These are phyloP conservation scores for Coregonus sp. DNA, from an alignment of 2,797 vertebrate genomes.

Conservation along the genomic window DNA sequence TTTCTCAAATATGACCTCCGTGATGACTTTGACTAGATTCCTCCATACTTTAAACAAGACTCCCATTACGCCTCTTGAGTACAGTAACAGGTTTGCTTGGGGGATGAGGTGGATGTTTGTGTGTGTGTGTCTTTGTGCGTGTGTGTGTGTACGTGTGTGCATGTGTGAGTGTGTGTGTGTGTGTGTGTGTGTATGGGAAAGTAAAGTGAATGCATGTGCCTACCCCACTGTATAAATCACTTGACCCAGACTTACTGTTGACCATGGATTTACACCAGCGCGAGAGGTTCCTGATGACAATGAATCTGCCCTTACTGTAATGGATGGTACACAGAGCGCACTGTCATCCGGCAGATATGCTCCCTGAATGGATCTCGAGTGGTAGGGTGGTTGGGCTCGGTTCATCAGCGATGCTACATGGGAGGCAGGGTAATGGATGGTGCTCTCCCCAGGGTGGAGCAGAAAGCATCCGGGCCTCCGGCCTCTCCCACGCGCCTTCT, in stretches of 20 bases:
- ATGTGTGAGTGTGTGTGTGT: neutral
- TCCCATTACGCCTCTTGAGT: slow-evolving; percentile 65
- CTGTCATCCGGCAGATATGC: slow-evolving; percentile 71
- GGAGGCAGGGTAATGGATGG: slow-evolving; percentile 68
- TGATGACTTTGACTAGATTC: slow-evolving; percentile 66
- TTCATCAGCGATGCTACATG: slow-evolving; percentile 18
- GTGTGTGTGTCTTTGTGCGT: neutral
- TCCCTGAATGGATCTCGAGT: slow-evolving; percentile 66
- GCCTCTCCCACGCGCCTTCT: slow-evolving; percentile 27
- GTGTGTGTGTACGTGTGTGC: neutral
- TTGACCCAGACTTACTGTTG: slow-evolving; percentile 74
- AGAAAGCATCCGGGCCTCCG: slow-evolving; percentile 55
- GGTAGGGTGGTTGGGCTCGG: slow-evolving; percentile 40
- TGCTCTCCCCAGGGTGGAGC: slow-evolving; percentile 70
- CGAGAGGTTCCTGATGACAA: slow-evolving; percentile 66
- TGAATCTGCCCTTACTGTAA: slow-evolving; percentile 63
- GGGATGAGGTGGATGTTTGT: slow-evolving; percentile 33
- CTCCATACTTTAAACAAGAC: slow-evolving; percentile 75
- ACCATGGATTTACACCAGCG: slow-evolving; percentile 65
- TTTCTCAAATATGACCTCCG: slow-evolving; percentile 69
- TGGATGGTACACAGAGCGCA: slow-evolving; percentile 66
- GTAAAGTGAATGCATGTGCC: neutral
- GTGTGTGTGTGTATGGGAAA: neutral
- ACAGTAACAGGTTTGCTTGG: slow-evolving; percentile 70
- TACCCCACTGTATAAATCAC: slow-evolving; percentile 68